These are phyloP conservation scores for Syngnathus typhle DNA, from an alignment of 2,113 vertebrate genomes.

Conservation along the genomic window DNA sequence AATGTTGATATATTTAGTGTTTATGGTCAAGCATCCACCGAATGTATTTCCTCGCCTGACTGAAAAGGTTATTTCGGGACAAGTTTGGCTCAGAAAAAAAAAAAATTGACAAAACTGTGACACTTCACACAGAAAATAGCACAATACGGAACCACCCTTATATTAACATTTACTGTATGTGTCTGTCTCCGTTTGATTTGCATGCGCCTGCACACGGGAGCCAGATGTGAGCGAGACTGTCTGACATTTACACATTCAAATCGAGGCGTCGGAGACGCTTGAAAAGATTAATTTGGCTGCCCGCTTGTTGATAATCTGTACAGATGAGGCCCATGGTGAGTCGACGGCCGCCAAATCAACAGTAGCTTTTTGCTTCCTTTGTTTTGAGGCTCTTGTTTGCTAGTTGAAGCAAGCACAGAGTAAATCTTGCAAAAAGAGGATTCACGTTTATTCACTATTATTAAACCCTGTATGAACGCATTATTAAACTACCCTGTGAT, in stretches of 20 bases:
- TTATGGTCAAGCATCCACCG: not conserved
- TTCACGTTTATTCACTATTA: too few relatives aligned
- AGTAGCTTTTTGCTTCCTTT: not conserved
- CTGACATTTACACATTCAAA: constrained; percentile 10
- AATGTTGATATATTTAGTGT: too few relatives aligned
- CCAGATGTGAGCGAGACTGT: not conserved
- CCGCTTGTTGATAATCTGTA: not conserved
- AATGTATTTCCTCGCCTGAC: not conserved
- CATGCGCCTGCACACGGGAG: not conserved
- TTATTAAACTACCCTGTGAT: not conserved
- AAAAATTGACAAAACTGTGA: too few relatives aligned
- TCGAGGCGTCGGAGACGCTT: not conserved
- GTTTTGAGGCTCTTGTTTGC: not conserved
- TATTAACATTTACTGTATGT: too few relatives aligned
- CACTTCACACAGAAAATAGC: not conserved
- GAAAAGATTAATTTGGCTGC: not conserved
- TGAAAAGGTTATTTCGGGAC: not conserved
- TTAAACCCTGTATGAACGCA: not conserved
- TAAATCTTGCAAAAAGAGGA: too few relatives aligned
- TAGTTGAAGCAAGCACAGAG: too few relatives aligned
- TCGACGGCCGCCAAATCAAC: not conserved
- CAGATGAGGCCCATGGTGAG: not conserved
- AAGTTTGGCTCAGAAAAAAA: not conserved
- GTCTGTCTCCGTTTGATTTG: not conserved
- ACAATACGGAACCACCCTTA: too few relatives aligned